Evolutionary conservation across 2,888 invertebrate species (phyloP).

Genomic region (Hedya salicella): DNA sequence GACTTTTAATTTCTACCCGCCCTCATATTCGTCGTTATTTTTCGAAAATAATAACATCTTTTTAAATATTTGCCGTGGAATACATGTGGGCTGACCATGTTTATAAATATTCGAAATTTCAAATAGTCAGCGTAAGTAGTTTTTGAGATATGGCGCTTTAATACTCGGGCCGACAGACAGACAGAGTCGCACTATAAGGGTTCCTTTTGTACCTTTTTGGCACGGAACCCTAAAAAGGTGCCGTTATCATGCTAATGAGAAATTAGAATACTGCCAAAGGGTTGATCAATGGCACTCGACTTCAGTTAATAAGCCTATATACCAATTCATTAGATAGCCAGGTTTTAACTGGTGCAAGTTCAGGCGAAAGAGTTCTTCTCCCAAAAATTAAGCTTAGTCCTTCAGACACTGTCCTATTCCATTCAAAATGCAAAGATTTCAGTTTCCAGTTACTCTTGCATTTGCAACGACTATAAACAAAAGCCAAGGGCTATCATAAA

Average conservation of each 20-base stretch:
- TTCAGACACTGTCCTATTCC: conserved; percentile 12
- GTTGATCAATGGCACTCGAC: conserved; percentile 5
- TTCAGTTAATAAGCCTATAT: not conserved
- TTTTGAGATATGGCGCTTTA: too few species aligned
- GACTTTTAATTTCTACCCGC: too few species aligned
- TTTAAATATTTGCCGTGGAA: too few species aligned
- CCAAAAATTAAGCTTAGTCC: conserved; percentile 11
- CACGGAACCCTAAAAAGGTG: too few species aligned
- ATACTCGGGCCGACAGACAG: too few species aligned
- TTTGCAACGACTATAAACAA: conserved; percentile 17
- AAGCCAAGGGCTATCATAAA: conserved; percentile 1
- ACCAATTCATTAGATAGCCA: conserved; percentile 13
- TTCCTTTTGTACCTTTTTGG: too few species aligned
- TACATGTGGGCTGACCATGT: too few species aligned
- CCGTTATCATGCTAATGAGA: conserved; percentile 2
- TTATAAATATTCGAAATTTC: too few species aligned
- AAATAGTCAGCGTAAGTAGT: too few species aligned
- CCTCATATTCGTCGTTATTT: too few species aligned
- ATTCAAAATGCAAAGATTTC: conserved; percentile 20
- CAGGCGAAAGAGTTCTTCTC: conserved; percentile 17
- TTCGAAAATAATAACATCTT: too few species aligned
- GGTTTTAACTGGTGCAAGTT: conserved; percentile 19
- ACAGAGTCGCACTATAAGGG: too few species aligned
- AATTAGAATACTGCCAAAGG: conserved; percentile 10
- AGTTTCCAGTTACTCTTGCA: conserved; percentile 18